phyloP scores from a whole-genome alignment of 2,113 vertebrate species.

The Podilymbus podiceps region DNA sequence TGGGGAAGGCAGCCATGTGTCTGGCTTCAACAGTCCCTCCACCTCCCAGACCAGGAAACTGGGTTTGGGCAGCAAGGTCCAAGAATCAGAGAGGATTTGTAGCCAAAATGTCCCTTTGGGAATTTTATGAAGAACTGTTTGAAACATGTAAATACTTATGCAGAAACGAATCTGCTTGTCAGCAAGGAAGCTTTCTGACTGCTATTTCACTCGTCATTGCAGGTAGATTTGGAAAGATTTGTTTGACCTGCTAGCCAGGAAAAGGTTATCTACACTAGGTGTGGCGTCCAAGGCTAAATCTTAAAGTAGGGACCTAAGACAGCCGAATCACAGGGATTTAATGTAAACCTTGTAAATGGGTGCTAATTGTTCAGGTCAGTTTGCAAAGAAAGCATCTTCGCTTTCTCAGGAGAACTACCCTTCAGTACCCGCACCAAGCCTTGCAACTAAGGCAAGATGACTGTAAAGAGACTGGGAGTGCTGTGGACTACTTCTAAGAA shows the following conservation, averaged over 20 bases:
- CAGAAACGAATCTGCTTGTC: background rate
- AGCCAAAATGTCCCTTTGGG: background rate
- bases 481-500: background rate
- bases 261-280: background rate
- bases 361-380: background rate
- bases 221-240: background rate
- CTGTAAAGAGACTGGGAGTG: background rate
- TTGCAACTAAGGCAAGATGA: background rate
- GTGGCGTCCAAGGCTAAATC: background rate
- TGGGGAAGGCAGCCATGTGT: background rate
- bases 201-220: background rate
- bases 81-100: background rate
- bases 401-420: background rate
- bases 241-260: background rate
- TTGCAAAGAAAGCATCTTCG: background rate
- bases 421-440: background rate
- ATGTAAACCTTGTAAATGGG: background rate
- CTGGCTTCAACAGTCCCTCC: background rate
- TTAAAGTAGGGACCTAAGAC: background rate
- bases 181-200: background rate
- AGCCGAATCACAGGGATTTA: background rate
- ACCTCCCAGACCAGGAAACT: background rate
- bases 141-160: background rate
- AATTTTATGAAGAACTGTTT: background rate
- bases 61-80: background rate